phyloP scores from a whole-genome alignment of 2,113 vertebrate species.

The Hydrolagus affinis region DNA sequence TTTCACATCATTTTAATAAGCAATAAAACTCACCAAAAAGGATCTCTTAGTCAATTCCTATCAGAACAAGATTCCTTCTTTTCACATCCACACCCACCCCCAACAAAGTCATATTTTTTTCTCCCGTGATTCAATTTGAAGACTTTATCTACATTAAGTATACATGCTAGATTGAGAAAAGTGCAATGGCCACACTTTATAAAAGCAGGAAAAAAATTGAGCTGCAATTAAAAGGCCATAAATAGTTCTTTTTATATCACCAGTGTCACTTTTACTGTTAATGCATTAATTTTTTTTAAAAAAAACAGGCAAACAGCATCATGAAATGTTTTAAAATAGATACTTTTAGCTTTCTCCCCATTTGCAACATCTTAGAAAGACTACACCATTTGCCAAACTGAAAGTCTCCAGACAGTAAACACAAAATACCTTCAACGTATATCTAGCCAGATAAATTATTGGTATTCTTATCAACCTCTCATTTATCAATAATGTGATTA shows the following conservation, averaged over 20 bases:
- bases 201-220: neutral
- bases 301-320: neutral
- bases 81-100: neutral
- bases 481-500: no score
- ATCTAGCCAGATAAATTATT: no score
- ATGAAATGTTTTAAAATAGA: neutral
- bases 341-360: no score
- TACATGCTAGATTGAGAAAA: neutral
- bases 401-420: no score
- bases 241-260: constrained; percentile 19
- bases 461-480: no score
- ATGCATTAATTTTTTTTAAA: neutral
- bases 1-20: neutral
- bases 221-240: neutral
- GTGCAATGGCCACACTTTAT: constrained; percentile 6
- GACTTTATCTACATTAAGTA: neutral
- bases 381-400: no score
- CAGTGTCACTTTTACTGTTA: neutral
- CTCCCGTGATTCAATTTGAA: neutral
- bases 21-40: neutral
- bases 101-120: neutral
- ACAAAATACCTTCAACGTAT: no score
- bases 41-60: neutral
- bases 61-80: neutral
- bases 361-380: no score